phyloP scores from a whole-genome alignment of 2,113 vertebrate genomes.

The Oreotrochilus melanogaster region DNA sequence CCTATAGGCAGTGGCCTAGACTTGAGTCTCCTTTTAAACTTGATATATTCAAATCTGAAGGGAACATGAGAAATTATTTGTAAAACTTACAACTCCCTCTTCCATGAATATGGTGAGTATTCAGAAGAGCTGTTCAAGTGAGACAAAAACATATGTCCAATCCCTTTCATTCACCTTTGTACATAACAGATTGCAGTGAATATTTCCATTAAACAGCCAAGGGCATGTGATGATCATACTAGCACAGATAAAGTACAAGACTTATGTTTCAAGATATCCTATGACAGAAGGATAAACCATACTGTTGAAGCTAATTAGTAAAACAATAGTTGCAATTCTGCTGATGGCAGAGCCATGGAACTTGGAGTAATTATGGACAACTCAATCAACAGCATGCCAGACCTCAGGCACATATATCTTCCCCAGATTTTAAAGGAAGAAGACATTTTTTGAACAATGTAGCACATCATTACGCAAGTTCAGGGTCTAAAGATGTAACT shows the following conservation, averaged over 20 bases:
- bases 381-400: not conserved
- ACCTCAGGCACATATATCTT: not conserved
- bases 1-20: not conserved
- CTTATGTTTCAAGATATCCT: not conserved
- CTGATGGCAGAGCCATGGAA: not conserved
- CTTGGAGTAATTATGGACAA: not conserved
- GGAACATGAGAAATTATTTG: not conserved
- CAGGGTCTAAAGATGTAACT: accelerated
- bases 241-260: not conserved
- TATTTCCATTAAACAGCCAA: not conserved
- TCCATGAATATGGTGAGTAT: not conserved
- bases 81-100: not conserved
- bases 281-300: not conserved
- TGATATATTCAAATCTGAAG: not conserved
- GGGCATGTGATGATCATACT: not conserved
- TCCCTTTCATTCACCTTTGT: not conserved
- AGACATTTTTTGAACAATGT: not conserved
- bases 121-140: not conserved
- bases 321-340: not conserved
- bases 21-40: not conserved
- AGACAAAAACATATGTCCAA: accelerated
- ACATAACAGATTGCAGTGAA: not conserved
- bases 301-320: not conserved
- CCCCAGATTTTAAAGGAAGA: not conserved
- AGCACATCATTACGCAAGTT: not conserved